phyloP scores from a whole-genome alignment of 2,113 vertebrate species.

The Corythornis cristatus region DNA sequence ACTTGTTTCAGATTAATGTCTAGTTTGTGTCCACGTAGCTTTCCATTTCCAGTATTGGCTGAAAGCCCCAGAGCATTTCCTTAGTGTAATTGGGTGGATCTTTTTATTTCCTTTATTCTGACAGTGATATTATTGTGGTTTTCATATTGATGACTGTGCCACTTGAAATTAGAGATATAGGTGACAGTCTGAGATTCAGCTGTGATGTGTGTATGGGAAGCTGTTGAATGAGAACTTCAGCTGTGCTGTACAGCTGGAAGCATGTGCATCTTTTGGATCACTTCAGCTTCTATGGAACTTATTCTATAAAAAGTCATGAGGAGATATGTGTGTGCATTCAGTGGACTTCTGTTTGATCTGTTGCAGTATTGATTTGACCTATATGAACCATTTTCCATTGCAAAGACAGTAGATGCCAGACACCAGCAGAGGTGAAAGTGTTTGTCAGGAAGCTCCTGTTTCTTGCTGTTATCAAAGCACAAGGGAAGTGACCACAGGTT shows the following conservation, averaged over 20 bases:
- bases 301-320: not conserved
- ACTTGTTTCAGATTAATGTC: not conserved
- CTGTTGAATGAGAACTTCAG: not conserved
- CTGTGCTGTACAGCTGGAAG: not conserved
- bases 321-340: no score
- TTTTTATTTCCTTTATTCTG: not conserved
- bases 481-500: not conserved
- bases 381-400: not conserved
- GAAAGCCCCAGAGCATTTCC: not conserved
- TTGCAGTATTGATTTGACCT: not conserved
- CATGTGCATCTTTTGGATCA: not conserved
- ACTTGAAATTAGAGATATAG: not conserved
- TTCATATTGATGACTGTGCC: not conserved
- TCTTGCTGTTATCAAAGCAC: not conserved
- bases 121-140: not conserved
- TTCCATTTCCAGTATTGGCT: not conserved
- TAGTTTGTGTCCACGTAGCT: not conserved
- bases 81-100: not conserved
- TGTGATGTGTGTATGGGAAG: not conserved
- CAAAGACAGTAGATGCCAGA: not conserved
- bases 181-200: not conserved
- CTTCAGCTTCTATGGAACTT: not conserved
- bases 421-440: not conserved
- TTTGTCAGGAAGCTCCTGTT: not conserved
- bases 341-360: not conserved